Evolutionary conservation across 2,888 invertebrate genomes (phyloP).

Genomic region (Polylopha cassiicola): DNA sequence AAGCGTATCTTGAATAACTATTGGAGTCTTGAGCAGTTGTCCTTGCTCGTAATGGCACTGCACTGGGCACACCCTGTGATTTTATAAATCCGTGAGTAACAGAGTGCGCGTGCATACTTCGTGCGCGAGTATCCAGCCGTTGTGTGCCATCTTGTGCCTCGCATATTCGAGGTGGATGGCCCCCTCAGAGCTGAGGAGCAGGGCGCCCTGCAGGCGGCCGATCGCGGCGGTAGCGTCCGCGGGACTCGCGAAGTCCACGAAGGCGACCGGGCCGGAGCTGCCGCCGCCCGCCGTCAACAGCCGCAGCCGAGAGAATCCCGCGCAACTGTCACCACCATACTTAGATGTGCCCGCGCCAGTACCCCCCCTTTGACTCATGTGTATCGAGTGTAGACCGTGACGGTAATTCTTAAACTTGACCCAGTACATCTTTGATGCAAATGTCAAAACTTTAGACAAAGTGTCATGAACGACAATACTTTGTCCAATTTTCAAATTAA

Average conservation of each 20-base stretch:
- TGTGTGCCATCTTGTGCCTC: conserved; percentile 96
- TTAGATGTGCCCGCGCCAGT: conserved; percentile 60
- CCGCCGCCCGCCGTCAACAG: conserved; percentile 83
- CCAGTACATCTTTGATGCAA: no score
- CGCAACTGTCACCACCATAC: conserved; percentile 89
- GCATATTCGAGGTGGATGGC: conserved; percentile 99
- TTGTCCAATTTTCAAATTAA: no score
- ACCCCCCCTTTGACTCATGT: conserved; percentile 44
- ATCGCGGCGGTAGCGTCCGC: conserved; percentile 94
- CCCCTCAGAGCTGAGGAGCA: conserved; percentile 96
- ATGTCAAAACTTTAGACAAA: no score
- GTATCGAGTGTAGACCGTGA: conserved; percentile 33
- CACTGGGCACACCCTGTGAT: conserved; percentile 21
- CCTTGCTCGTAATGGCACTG: neutral
- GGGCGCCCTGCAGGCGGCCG: conserved; percentile 96
- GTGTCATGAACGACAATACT: no score
- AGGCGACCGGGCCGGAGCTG: conserved; percentile 91
- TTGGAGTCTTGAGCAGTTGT: no score
- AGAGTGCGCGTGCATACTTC: conserved; percentile 72
- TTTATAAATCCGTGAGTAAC: conserved; percentile 20
- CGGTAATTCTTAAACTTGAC: no score
- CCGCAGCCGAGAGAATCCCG: conserved; percentile 98
- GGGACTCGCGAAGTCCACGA: conserved; percentile 97
- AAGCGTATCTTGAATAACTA: no score
- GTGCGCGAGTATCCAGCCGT: conserved; percentile 77